These are phyloP conservation scores for Mechanitis mazaeus DNA, from an alignment of 2,888 invertebrate species.

Conservation along the genomic window DNA sequence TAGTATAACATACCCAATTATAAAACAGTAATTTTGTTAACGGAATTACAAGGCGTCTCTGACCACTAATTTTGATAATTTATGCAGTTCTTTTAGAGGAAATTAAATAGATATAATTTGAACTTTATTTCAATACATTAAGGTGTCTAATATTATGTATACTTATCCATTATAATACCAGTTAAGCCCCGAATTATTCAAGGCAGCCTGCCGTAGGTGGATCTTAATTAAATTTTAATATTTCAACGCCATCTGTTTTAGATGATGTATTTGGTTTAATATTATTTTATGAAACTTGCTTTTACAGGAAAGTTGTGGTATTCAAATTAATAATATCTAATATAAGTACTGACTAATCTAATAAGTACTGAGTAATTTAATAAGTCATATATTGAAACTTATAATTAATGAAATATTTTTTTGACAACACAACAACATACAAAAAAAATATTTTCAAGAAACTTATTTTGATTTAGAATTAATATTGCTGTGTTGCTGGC, in stretches of 20 bases:
- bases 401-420: no score
- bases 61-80: constrained; percentile 23
- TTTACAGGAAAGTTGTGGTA: not conserved
- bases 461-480: no score
- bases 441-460: no score
- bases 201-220: constrained; percentile 24
- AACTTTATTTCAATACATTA: constrained; percentile 12
- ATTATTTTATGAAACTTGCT: not conserved
- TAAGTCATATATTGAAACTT: no score
- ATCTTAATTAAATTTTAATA: constrained; percentile 32
- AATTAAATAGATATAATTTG: constrained; percentile 2
- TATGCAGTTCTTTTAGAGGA: constrained; percentile 18
- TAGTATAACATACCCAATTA: constrained; percentile 6
- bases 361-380: no score
- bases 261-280: constrained; percentile 7
- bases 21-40: constrained; percentile 29
- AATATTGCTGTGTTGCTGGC: no score
- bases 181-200: constrained; percentile 25
- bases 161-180: constrained; percentile 17
- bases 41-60: constrained; percentile 25
- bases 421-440: no score
- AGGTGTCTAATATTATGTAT: constrained; percentile 8
- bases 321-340: no score
- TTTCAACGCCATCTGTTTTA: constrained; percentile 21
- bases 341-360: no score